Evolutionary conservation across 2,797 vertebrate species (phyloP), one percentile per base, ranked within the genome.

Genomic region (Pseudotriccus pelzelni): DNA sequence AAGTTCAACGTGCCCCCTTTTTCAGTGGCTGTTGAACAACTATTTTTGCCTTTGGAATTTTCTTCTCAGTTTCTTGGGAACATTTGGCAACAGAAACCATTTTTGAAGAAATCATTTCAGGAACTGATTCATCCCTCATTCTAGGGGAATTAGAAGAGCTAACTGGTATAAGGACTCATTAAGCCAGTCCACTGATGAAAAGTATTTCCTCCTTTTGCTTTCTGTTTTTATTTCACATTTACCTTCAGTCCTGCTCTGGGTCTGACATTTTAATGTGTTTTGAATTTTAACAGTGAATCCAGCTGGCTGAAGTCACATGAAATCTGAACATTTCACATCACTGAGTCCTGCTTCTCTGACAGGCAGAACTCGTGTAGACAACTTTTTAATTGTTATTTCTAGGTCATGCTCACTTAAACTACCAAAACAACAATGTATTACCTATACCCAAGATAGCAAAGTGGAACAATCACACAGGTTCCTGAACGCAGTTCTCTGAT

Each of bases 361-460:
- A 95, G 86, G 16, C 47, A 89, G 36, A 95, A 94, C 43, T 87
- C 30, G 2, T 3, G 52, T 72, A 88, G 63, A 70, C 74, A 96
- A 89, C 55, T 83, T 96, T 95, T 94, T 89, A 97, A 90, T 96
- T 95, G 87, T 79, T 92, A 80, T 94, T 96, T 97, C 72, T 94
- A 93, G 53, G 94, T 86, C 66, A 55, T 75, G 28, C 78, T 94
- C 76, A 84, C 39, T 90, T 90, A 90, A 96, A 96, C 59, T 84
- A 94, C 68, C 46, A 75, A 84, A 94, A 94, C 94, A 96, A 88
- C 53, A 76, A 95, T 96, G 94, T 47, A 86, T 95, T 93, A 92
- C 85, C 74, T 91, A 58, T 74, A 86, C 32, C 32, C 58, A 50
- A n/a, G 36, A 28, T 72, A 80, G 60, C 79, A 70, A 94, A 96